Base-by-base conservation (phyloP, 2,797 vertebrate species). In the Oreochromis mossambicus region DNA sequence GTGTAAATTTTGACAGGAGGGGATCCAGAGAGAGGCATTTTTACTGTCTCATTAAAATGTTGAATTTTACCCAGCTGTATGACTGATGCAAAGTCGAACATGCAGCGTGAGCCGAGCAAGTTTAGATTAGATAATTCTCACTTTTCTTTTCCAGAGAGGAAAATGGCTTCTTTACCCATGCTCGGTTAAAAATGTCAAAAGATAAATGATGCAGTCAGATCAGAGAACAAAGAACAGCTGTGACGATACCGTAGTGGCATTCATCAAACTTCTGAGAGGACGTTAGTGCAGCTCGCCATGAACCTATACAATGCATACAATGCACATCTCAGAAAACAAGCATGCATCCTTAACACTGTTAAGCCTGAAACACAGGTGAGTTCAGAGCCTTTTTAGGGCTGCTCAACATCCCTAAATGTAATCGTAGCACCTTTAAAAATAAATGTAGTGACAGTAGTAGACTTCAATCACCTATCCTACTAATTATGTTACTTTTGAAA, bases 11-110 rank as follows among this genome's bases (percentile, higher is more conserved):
- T 41, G 32, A 21, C 66, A 63, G 38, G 34, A 21, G 4, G 5
- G 17, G 77, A 32, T 84, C 21, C n/a, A 26, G 24, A 55, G 46
- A 7, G 38, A 5, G 6, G 58, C 8, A 61, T 83, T 78, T 73
- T 77, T 63, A 32, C 54, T 34, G 21, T 82, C 79, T 81, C 73
- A 78, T 52, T 75, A 68, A 52, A 51, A 81, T 79, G 66, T 14
- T 61, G 9, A 58, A 56, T 34, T 79, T 75, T 73, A 26, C 21
- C 41, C 26, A 32, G 21, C 58, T 52, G 41, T 36, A 34, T 81
- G 66, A 75, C 51, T 78, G 78, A 79, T 83, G 56, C 29, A 46
- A 75, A 75, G 73, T 68, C 41, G 51, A 46, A 85, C 51, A 70
- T 52, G 19, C 17, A 78, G 19, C 19, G 2, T 70, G 46, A 83